Evolutionary conservation across 2,888 invertebrate genomes (phyloP), one percentile per base, ranked within the genome.

Genomic region (Nycteola revayana): DNA sequence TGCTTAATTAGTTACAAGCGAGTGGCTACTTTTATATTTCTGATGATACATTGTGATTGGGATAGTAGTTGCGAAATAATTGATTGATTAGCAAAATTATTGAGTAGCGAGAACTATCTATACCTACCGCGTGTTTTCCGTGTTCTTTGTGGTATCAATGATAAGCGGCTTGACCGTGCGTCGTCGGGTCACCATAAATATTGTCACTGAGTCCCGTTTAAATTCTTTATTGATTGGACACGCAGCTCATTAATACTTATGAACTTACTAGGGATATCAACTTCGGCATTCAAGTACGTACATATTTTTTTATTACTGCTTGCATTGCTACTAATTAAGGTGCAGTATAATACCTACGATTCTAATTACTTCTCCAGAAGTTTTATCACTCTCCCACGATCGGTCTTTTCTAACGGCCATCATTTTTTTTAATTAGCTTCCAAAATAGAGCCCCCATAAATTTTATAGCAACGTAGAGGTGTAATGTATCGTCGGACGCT

Each of bases 321-420:
- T 14, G 5, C 14, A 14, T 14, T 14, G 14, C 14, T 14, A 5
- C 14, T 61, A 56, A 67, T 63, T 60, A 60, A 36, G 36, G 48
- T 44, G 42, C 37, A 44, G 54, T 55, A 50, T 54, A 56, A 58
- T 60, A 63, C 60, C 49, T 61, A 50, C 51, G 39, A 49, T 49
- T 59, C 50, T 62, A 75, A 67, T 71, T 62, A 73, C 56, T 64
- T 61, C 67, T 62, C 62, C 61, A 58, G 61, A 69, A 63, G 65
- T 76, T 81, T 80, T 75, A 83, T 76, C 76, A 70, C 77, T 78
- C 75, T 84, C 85, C 81, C 83, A 84, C 83, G 82, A 73, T 78
- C 70, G 58, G 67, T 73, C 57, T 71, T 73, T 68, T 70, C 71
- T 74, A 78, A 78, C 74, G 75, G 72, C 67, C 69, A 76, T 75